These are phyloP conservation scores for Pteropus rufus DNA, from an alignment of 2,797 vertebrate genomes.

Conservation along the genomic window DNA sequence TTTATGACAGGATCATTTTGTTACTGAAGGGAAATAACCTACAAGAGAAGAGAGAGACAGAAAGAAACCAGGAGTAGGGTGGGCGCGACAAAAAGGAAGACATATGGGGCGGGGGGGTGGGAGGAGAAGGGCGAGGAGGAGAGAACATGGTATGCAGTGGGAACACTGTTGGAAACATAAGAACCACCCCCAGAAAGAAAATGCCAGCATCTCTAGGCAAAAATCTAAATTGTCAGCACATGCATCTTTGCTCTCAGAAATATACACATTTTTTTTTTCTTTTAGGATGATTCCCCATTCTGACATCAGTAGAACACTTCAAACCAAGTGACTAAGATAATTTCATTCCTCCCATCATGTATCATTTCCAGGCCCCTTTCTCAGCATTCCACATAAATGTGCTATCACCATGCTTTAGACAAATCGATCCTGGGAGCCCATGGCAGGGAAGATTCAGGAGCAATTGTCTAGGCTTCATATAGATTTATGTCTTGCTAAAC, in stretches of 20 bases:
- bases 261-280: background rate
- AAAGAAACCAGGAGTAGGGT: conserved; percentile 68
- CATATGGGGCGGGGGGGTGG: conserved; percentile 70
- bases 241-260: conserved; percentile 58
- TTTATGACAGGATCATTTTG: conserved; percentile 69
- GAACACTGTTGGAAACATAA: conserved; percentile 66
- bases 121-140: conserved; percentile 48
- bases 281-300: conserved; percentile 46
- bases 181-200: conserved; percentile 67
- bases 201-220: conserved; percentile 58
- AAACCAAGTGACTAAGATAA: background rate
- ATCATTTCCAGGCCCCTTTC: background rate
- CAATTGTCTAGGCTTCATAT: background rate
- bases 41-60: conserved; percentile 64
- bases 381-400: background rate
- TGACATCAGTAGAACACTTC: background rate
- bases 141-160: conserved; percentile 50
- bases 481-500: background rate
- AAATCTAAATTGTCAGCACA: conserved; percentile 67
- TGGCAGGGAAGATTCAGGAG: background rate
- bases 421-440: background rate
- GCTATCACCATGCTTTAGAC: background rate
- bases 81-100: conserved; percentile 67
- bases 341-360: background rate
- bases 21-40: conserved; percentile 60